Conservation (phyloP, 1,140 invertebrate genomes). For the Zeugodacus cucurbitae region DNA sequence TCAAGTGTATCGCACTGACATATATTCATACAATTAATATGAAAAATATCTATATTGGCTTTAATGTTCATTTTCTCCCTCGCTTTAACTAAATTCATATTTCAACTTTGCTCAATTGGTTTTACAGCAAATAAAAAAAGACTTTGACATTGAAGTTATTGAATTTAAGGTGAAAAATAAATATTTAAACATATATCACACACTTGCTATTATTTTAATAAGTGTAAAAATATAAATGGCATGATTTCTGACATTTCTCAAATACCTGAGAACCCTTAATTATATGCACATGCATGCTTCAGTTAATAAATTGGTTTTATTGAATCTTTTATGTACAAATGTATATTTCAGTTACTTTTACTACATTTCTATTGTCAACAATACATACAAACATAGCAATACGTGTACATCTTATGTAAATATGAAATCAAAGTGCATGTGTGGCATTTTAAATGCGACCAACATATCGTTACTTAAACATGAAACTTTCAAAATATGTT, state of each 20-base stretch:
- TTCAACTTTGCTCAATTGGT: too few relatives aligned
- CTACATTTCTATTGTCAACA: background rate
- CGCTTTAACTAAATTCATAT: too few relatives aligned
- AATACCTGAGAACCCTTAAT: background rate
- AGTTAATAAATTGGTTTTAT: too few relatives aligned
- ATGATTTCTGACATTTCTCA: background rate
- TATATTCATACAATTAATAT: too few relatives aligned
- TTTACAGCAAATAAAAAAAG: background rate
- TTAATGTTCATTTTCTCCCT: too few relatives aligned
- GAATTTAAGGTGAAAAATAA: background rate
- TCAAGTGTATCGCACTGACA: too few relatives aligned
- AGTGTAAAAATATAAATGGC: background rate
- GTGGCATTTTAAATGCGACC: background rate
- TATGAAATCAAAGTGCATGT: conserved; percentile 10
- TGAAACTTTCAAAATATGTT: background rate
- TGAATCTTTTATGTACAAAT: background rate
- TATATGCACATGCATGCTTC: background rate
- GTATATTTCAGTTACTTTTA: background rate
- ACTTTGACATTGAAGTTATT: background rate
- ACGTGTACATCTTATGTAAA: background rate
- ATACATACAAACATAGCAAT: background rate
- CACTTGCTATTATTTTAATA: background rate
- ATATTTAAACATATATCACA: background rate
- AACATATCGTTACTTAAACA: background rate
- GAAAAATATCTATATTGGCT: too few relatives aligned